Base-by-base conservation (phyloP, 2,888 invertebrate genomes). In the Leptinotarsa tumamoca region DNA sequence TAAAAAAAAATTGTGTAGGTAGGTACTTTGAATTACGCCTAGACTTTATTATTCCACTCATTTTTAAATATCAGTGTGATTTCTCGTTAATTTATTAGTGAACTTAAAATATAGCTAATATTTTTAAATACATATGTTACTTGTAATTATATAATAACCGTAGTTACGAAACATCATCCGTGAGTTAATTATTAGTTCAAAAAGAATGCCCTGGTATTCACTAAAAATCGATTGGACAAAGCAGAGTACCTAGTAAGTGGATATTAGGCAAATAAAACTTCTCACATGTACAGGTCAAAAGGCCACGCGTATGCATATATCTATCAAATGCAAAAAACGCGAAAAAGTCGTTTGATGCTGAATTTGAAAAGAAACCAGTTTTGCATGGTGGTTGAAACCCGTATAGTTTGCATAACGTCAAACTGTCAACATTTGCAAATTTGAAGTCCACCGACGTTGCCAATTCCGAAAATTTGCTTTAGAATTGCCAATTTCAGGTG, bases 311-410 rank as follows among this genome's bases (percentile, higher is more conserved):
- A 68, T 63, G 68, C 54, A 67, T 67, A 63, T 33, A 63, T 63
- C 33, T n/a, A 72, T 72, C 66, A 72, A 18, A 56, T 75, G 75
- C 75, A 75, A 75, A 75, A 75, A 75, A 75, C 63, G 56, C 68
- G 61, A 50, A 58, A 75, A 68, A 68, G 71, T 58, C 54, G 68
- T 63, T 63, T 27, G 63, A 63, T 63, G 18, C 17, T 51, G 54
- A 67, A 66, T 43, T 72, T 72, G 43, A 72, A 75, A 75, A 51
- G 66, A 23, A 75, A 75, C 71, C 68, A 61, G 72, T 74, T 74
- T 56, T 33, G 63, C 14, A 72, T 21, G 43, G 51, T 56, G 43
- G 58, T 61, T 58, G 27, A 61, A 75, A 72, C 63, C 58, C 23
- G 71, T 72, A 27, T 33, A 17, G 69, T 74, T 70, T 58, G 56